Evolutionary conservation across 2,888 invertebrate genomes (phyloP).

Genomic region (Neoitamus cyanurus): DNA sequence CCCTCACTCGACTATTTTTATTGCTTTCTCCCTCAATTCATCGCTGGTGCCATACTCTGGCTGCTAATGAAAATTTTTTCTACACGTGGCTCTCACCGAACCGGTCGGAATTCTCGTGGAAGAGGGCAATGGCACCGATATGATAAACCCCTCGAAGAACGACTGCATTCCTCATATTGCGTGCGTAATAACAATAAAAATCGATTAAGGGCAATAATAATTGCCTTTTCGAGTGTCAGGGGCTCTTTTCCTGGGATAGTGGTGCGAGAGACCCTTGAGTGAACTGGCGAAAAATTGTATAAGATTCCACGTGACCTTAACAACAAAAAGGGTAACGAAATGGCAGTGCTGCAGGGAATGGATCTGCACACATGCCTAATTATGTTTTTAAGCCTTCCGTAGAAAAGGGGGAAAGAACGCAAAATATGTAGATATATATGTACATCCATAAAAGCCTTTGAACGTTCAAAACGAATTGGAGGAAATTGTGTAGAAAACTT

Average conservation of each 20-base stretch:
- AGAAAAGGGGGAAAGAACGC: too few species aligned
- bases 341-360: neutral
- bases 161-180: neutral
- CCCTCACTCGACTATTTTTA: neutral
- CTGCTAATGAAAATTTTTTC: neutral
- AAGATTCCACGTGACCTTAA: neutral
- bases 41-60: neutral
- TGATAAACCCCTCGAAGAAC: neutral
- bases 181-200: conserved; percentile 8
- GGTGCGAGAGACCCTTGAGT: neutral
- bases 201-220: neutral
- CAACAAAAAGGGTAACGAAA: neutral
- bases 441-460: too few species aligned
- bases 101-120: neutral
- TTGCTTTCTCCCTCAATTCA: neutral
- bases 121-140: conserved; percentile 7
- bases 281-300: neutral
- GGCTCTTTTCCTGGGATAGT: neutral
- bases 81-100: neutral
- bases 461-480: too few species aligned
- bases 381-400: too few species aligned
- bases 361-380: neutral
- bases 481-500: too few species aligned
- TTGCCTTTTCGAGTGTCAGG: conserved; percentile 6
- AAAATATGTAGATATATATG: too few species aligned